Evolutionary conservation across 2,888 invertebrate genomes (phyloP).

Genomic region (Micoletzkya japonica): DNA sequence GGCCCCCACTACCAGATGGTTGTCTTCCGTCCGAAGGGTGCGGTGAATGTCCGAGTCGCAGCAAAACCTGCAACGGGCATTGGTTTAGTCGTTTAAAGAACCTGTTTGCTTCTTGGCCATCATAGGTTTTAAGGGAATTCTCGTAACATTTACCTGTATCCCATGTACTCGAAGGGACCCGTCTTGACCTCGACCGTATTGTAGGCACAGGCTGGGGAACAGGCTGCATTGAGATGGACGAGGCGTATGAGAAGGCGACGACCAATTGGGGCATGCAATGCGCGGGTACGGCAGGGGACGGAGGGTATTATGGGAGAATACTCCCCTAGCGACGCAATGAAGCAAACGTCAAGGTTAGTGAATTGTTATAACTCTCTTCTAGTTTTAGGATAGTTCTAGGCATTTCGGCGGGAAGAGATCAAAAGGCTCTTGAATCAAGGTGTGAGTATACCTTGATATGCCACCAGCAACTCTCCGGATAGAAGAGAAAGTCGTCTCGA

Average conservation of each 20-base stretch:
- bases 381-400: no score
- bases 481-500: constrained; percentile 23
- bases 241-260: constrained; percentile 18
- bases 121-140: not conserved
- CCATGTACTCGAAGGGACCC: constrained; percentile 19
- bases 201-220: constrained; percentile 23
- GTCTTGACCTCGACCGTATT: constrained; percentile 25
- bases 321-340: no score
- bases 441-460: constrained; percentile 6
- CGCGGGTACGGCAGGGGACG: no score
- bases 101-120: not conserved
- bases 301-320: no score
- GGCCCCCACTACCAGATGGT: constrained; percentile 18
- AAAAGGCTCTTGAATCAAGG: no score
- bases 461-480: constrained; percentile 29
- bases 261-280: constrained; percentile 15
- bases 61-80: constrained; percentile 18
- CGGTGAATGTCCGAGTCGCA: constrained; percentile 24
- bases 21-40: constrained; percentile 22
- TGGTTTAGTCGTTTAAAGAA: not conserved
- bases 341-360: no score
- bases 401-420: no score
- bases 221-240: constrained; percentile 12
- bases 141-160: constrained; percentile 9
- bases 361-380: no score